Base-by-base conservation (phyloP, 2,797 vertebrate species). In the Catostomus latipinnis region DNA sequence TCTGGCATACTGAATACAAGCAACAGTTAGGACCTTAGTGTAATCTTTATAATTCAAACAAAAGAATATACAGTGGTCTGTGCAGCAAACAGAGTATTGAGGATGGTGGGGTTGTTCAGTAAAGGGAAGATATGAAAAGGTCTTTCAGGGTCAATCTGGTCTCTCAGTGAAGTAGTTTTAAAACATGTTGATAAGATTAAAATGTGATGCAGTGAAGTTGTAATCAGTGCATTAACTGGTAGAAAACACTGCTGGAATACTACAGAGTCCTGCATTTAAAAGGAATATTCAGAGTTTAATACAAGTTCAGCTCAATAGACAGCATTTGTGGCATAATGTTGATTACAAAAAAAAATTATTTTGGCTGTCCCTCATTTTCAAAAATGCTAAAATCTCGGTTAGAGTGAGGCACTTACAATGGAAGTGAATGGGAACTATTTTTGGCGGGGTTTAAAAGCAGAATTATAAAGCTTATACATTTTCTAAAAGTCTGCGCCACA, bases 161-260 rank as follows among this genome's bases (percentile, higher is more conserved):
- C 22, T 46, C 50, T 11, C n/a, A 53, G 43, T 54, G 52, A 3
- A 54, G 11, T 9, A 60, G 6, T 5, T 46, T 54, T 54, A 50
- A 62, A 52, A 54, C 12, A 54, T 54, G 16, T 62, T 34, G 34
- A 34, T 34, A 34, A 71, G 68, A 78, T 62, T 13, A 10, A 58
- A 50, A 68, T 52, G 56, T 6, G 56, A 77, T 76, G 56, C 57
- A 77, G 66, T 52, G 49, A 78, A 71, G 68, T 46, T 81, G 66
- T 76, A 62, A 65, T 49, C 34, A 58, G 60, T 49, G 68, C 52
- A 76, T 58, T 76, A 76, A 60, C 52, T 43, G 22, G 45, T 52
- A 60, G 11, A 67, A 75, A 70, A 62, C 18, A 71, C n/a, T 2
- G 49, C 67, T 65, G 67, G 58, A 71, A 76, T 65, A 62, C 66